Base-by-base conservation (phyloP, 2,888 invertebrate species). In the Microctonus aethiopoides region DNA sequence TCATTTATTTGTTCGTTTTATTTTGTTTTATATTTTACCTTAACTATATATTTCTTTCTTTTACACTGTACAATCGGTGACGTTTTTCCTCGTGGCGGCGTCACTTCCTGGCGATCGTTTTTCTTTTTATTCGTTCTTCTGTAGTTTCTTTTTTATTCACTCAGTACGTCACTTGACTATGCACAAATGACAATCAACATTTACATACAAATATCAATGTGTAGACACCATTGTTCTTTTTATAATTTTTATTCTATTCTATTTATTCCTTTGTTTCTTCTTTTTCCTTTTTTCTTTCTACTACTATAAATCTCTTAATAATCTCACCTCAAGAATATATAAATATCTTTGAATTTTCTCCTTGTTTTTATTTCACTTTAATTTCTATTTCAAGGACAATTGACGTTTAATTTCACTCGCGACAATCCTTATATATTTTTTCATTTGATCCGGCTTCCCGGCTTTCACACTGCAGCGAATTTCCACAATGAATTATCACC, bases 121-220 rank as follows among this genome's bases (percentile, higher is more conserved):
- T 60, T 74, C 69, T 67, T 68, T 64, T 71, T 72, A 67, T 64
- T 71, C 75, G 68, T 68, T 68, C 74, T 71, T 57, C 57, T 9
- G 9, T 22, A 10, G 13, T 41, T 16, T 41, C 4, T 5, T 46
- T 46, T 46, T 16, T 46, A n/a, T 16, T 16, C 46, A 46, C 46
- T 16, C 46, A n/a, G n/a, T n/a, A n/a, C 16, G 46, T 20, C 20
- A 46, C 46, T 16, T 20, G 46, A 46, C 16, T 29, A 29, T 29
- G 29, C 20, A 20, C n/a, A 24, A 24, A 11, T 24, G 39, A 60
- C 60, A 39, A 61, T 39, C 39, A 29, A 34, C 54, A n/a, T 64
- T 64, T 54, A 22, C 54, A 64, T 64, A 36, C 36, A 54, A 34
- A 57, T 57, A 16, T 57, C 57, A 34, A 20, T 57, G 57, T 34